Percentiles rank a stretch among this genome's conserved stretches.
These are phyloP conservation scores for Alouatta palliata DNA, from an alignment of 2,113 vertebrate genomes.

Conservation along the genomic window DNA sequence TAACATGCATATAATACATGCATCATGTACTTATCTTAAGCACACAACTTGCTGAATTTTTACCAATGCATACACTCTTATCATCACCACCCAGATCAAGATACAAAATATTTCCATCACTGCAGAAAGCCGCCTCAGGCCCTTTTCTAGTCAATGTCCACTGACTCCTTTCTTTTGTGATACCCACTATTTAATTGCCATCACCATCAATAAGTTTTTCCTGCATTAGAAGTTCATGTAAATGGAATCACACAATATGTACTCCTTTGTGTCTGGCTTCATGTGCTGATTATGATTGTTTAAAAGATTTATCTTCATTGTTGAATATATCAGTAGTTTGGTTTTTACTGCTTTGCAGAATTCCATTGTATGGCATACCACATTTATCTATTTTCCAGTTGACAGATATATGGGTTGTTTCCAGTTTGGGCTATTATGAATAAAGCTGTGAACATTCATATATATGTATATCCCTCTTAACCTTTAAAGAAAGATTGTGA, in stretches of 20 bases:
- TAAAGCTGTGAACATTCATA: not conserved
- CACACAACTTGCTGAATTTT: not conserved
- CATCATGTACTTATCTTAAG: not conserved
- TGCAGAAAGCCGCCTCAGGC: not conserved
- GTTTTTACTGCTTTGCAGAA: constrained; percentile 13
- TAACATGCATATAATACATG: not conserved
- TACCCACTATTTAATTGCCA: not conserved
- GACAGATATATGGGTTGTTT: not conserved
- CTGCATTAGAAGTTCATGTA: not conserved
- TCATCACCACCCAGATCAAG: not conserved
- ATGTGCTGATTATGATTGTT: not conserved
- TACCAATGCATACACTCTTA: not conserved
- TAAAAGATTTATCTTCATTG: not conserved
- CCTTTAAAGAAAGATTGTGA: not conserved
- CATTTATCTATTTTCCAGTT: not conserved
- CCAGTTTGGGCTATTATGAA: not conserved
- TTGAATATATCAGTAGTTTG: not conserved
- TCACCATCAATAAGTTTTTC: not conserved
- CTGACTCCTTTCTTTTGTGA: not conserved
- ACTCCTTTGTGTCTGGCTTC: not conserved
- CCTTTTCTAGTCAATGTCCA: not conserved
- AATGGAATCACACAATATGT: not conserved
- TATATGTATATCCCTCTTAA: not conserved
- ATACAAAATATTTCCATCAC: not conserved
- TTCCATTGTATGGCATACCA: not conserved